Conservation (phyloP, 2,888 invertebrate species). For the Lymantria dispar region DNA sequence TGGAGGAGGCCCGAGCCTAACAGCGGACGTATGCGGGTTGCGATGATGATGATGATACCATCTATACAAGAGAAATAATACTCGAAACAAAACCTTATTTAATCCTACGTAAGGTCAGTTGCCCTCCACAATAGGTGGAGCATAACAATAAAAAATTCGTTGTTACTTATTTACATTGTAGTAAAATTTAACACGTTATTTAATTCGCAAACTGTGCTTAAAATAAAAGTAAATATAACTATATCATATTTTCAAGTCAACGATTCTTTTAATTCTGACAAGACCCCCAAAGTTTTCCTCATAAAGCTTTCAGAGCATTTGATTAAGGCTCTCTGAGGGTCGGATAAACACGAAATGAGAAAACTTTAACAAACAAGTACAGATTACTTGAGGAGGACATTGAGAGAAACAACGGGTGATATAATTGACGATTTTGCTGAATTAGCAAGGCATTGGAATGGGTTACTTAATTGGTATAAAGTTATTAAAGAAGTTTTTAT, state of each 20-base stretch:
- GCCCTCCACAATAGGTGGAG: too few relatives aligned
- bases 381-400: slow-evolving; percentile 47
- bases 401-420: slow-evolving; percentile 40
- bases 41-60: too few relatives aligned
- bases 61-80: too few relatives aligned
- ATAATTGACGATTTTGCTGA: slow-evolving; percentile 36
- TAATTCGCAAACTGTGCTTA: slow-evolving; percentile 2
- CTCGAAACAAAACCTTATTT: too few relatives aligned
- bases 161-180: too few relatives aligned
- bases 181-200: slow-evolving; percentile 10
- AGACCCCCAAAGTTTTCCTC: slow-evolving; percentile 42
- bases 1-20: too few relatives aligned
- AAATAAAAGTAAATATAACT: slow-evolving; percentile 10
- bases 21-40: too few relatives aligned
- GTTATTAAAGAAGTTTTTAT: too few relatives aligned
- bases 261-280: slow-evolving; percentile 38
- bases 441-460: too few relatives aligned
- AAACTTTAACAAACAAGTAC: slow-evolving; percentile 48
- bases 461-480: too few relatives aligned
- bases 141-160: too few relatives aligned
- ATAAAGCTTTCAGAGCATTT: slow-evolving; percentile 51
- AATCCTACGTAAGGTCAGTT: too few relatives aligned
- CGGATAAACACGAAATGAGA: slow-evolving; percentile 51
- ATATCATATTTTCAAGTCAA: slow-evolving; percentile 23
- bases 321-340: slow-evolving; percentile 48